Base-by-base conservation (phyloP, 2,113 vertebrate genomes). In the Phoxinus phoxinus region DNA sequence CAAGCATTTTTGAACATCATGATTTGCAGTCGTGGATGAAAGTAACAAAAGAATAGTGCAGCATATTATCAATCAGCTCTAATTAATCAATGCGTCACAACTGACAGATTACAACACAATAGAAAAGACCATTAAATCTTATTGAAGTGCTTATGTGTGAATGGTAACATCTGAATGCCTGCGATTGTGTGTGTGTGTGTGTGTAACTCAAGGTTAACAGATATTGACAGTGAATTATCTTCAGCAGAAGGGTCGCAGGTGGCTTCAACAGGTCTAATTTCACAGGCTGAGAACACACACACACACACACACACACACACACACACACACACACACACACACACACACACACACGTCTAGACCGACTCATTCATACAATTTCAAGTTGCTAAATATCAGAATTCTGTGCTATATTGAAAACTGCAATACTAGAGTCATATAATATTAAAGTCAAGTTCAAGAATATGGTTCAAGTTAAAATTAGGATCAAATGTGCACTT, bases 151-250 rank as follows among this genome's bases (percentile, higher is more conserved):
- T 30, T 77, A 48, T 61, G 63, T 72, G 61, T 82, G 37, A 74
- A 35, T 41, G 27, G 2, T 48, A 12, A 21, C n/a, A 48, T 73
- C 56, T 67, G 69, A 19, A 51, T 65, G 76, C 8, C 61, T 78
- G 48, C 21, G 46, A 32, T 35, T 65, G 83, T 41, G 83, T 69
- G 77, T 76, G 86, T 48, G 56, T 44, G 32, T 30, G 51, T 78
- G 46, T 7, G 77, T 81, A 46, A 89, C 85, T 86, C 88, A 90
- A 92, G 89, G 91, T 92, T 94, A 93, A 94, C 92, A 92, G 91
- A 94, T 94, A 95, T 92, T 92, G 93, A 94, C 92, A 93, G 92
- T 86, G 90, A 93, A 93, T 93, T 92, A 94, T 94, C 91, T 92
- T 89, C 85, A 90, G 88, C 89, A 90, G 89, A 86, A 90, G 89